Base-by-base conservation (phyloP, 2,113 vertebrate species). In the Podarcis cretensis region DNA sequence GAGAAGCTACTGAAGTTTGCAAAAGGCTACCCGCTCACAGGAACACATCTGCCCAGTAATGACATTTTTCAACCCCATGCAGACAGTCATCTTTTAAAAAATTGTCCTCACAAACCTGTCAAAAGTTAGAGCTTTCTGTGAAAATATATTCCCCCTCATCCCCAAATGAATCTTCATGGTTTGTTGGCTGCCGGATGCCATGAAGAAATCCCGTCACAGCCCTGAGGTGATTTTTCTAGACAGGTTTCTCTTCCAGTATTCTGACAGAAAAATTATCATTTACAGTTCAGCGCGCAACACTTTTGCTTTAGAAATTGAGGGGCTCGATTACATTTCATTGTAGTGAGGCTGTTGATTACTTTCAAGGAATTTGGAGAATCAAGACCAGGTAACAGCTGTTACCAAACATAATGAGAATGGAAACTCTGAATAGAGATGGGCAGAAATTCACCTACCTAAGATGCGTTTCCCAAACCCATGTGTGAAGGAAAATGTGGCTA, bases 31-130 rank as follows among this genome's bases (percentile, higher is more conserved):
- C 85, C 32, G 18, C 78, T 54, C 40, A 6, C 6, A 87, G 10
- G 23, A 59, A 87, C 32, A 57, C 66, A 81, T 87, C 65, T 23
- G 27, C 68, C n/a, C 43, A 20, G 23, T 57, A 71, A 87, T 81
- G 85, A 57, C 66, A 81, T 87, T 87, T 69, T 81, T 81, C 77
- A 87, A 79, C 20, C 77, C 66, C 32, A 71, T 27, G 78, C 35
- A 69, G 85, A 21, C 75, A 87, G 65, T 87, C 85, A 71, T 37
- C 77, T 80, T 71, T 80, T 3, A n/a, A 43, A 81, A 87, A 35
- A 2, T 6, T 76, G 80, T 75, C 48, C 80, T 76, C 73, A 32
- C 27, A 48, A 63, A 82, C 65, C 54, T 82, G 79, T 63, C 69
- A 82, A 82, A 79, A 63, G 59, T 66, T 43, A 43, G 57, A 21